Conservation (phyloP, 2,113 vertebrate genomes). For the Dendropsophus ebraccatus region DNA sequence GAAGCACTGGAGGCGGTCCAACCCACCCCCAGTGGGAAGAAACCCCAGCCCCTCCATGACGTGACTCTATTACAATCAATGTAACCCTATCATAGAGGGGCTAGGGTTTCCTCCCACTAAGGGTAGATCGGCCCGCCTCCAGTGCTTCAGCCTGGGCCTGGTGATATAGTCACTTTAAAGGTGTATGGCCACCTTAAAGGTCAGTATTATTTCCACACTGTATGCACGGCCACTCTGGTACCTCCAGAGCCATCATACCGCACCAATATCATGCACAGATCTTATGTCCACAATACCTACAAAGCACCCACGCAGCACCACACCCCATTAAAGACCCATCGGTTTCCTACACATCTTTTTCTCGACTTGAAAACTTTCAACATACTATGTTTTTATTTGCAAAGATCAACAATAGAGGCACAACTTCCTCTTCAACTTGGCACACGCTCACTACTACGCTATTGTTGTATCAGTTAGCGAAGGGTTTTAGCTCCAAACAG, state of each 20-base stretch:
- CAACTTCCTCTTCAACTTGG: conserved; percentile 34
- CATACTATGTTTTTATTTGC: neutral
- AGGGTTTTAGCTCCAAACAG: conserved; percentile 22
- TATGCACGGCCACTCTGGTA: neutral
- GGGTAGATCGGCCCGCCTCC: too few species aligned
- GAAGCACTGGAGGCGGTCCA: too few species aligned
- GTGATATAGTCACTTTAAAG: too few species aligned
- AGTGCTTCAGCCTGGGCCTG: too few species aligned
- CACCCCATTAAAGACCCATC: too few species aligned
- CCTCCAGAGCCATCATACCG: neutral
- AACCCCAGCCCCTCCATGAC: too few species aligned
- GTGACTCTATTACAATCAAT: too few species aligned
- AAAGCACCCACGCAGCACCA: neutral
- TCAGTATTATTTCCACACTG: neutral
- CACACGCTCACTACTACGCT: neutral
- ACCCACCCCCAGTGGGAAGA: too few species aligned
- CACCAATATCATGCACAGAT: neutral
- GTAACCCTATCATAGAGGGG: too few species aligned
- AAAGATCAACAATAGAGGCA: conserved; percentile 10
- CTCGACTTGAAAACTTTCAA: neutral
- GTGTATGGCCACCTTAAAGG: too few species aligned
- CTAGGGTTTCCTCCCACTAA: too few species aligned
- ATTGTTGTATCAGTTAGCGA: neutral
- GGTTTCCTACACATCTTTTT: neutral
- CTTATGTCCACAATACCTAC: neutral